Evolutionary conservation across 2,797 vertebrate species (phyloP).

Genomic region (Protonibea diacanthus): DNA sequence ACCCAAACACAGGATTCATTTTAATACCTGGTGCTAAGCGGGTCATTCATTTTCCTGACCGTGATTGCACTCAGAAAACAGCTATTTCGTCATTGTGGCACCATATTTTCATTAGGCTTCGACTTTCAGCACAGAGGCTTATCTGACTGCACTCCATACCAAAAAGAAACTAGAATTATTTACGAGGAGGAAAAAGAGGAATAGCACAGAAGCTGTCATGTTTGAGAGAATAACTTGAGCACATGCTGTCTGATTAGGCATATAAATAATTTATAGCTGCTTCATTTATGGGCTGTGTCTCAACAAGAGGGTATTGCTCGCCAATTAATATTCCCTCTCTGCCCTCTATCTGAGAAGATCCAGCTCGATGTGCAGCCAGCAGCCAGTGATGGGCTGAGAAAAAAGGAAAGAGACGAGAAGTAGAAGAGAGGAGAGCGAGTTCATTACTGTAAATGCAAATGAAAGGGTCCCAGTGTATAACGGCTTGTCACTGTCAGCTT

Average conservation of each 20-base stretch:
- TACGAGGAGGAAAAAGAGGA: constrained; percentile 44
- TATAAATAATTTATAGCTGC: constrained; percentile 83
- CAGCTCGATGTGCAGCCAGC: constrained; percentile 63
- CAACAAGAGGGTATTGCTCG: constrained; percentile 73
- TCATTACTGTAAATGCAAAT: constrained; percentile 85
- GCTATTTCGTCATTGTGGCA: constrained; percentile 68
- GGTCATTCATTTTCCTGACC: constrained; percentile 65
- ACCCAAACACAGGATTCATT: constrained; percentile 48
- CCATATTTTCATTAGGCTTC: constrained; percentile 69
- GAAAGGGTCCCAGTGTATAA: constrained; percentile 69
- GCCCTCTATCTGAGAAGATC: constrained; percentile 78
- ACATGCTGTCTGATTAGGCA: constrained; percentile 77
- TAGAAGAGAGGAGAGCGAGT: constrained; percentile 55
- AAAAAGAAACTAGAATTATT: constrained; percentile 69
- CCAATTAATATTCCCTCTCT: constrained; percentile 86
- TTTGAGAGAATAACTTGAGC: constrained; percentile 73
- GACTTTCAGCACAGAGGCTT: constrained; percentile 52
- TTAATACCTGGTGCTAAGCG: constrained; percentile 51
- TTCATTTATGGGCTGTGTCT: constrained; percentile 74
- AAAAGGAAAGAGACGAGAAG: constrained; percentile 35
- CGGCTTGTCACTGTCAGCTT: constrained; percentile 76
- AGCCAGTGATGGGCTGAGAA: constrained; percentile 60
- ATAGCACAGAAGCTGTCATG: constrained; percentile 74
- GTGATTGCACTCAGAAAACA: constrained; percentile 76
- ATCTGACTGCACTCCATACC: constrained; percentile 59